Percentiles rank a stretch among this genome's conserved stretches.
These are phyloP conservation scores for Armadillidium nasatum DNA, from an alignment of 1,140 invertebrate genomes.

Conservation along the genomic window DNA sequence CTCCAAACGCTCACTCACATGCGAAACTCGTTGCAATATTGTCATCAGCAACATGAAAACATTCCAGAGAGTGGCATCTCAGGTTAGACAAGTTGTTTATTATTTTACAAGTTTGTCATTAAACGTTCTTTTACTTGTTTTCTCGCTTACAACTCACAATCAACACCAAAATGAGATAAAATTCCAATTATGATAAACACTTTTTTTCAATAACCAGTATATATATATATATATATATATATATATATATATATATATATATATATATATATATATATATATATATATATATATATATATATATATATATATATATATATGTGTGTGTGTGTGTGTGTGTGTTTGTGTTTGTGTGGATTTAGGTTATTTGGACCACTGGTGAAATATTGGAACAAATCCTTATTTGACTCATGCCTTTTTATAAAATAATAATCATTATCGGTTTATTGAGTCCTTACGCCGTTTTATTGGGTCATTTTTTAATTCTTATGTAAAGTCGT, in stretches of 20 bases:
- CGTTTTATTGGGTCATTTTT: too few relatives aligned
- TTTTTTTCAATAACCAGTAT: background rate
- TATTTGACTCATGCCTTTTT: too few relatives aligned
- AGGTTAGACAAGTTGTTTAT: background rate
- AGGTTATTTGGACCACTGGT: too few relatives aligned
- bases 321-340: too few relatives aligned
- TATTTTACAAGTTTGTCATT: background rate
- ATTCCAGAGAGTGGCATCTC: background rate
- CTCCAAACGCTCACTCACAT: too few relatives aligned
- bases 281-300: conserved; percentile 18
- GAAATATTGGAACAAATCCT: too few relatives aligned
- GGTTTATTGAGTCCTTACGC: too few relatives aligned
- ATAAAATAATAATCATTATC: too few relatives aligned
- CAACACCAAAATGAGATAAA: conserved; percentile 6
- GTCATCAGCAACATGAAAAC: too few relatives aligned
- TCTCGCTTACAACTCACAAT: background rate
- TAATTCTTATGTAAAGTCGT: too few relatives aligned
- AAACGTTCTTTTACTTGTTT: background rate
- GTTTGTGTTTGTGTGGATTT: too few relatives aligned
- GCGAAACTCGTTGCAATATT: too few relatives aligned
- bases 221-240: conserved; percentile 23
- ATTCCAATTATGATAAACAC: conserved; percentile 1
- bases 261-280: conserved; percentile 26
- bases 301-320: conserved; percentile 1
- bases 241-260: conserved; percentile 25